Evolutionary conservation across 92 coral and sea anemone species (phyloP).

Genomic region (Meandrina meandrites): DNA sequence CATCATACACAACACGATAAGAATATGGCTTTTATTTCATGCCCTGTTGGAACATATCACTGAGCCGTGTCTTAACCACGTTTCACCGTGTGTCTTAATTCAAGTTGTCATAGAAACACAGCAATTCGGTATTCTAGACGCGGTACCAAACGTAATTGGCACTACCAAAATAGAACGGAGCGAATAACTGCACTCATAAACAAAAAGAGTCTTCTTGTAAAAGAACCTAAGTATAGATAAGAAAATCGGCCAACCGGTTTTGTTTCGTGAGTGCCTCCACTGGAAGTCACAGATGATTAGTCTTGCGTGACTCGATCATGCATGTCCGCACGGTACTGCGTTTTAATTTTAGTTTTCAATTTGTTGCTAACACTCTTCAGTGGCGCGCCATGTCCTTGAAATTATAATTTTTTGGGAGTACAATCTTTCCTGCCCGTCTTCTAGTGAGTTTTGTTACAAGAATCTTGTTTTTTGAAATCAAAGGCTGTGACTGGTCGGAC

Average conservation of each 20-base stretch:
- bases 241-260: neutral
- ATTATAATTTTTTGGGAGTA: neutral
- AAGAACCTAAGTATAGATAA: neutral
- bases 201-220: neutral
- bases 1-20: neutral
- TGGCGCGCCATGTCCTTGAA: neutral
- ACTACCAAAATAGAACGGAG: neutral
- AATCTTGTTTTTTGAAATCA: neutral
- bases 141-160: neutral
- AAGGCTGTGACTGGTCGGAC: neutral
- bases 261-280: constrained; percentile 8
- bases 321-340: neutral
- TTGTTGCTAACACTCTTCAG: neutral
- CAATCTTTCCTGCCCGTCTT: neutral
- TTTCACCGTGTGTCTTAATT: neutral
- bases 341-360: neutral
- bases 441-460: neutral
- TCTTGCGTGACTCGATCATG: constrained; percentile 24
- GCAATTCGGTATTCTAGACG: neutral
- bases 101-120: neutral
- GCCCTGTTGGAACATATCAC: neutral
- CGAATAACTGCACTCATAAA: neutral
- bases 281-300: constrained; percentile 10
- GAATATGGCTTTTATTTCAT: neutral
- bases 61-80: neutral